These are phyloP conservation scores for Empis livida DNA, from an alignment of 2,888 invertebrate genomes.

Conservation along the genomic window DNA sequence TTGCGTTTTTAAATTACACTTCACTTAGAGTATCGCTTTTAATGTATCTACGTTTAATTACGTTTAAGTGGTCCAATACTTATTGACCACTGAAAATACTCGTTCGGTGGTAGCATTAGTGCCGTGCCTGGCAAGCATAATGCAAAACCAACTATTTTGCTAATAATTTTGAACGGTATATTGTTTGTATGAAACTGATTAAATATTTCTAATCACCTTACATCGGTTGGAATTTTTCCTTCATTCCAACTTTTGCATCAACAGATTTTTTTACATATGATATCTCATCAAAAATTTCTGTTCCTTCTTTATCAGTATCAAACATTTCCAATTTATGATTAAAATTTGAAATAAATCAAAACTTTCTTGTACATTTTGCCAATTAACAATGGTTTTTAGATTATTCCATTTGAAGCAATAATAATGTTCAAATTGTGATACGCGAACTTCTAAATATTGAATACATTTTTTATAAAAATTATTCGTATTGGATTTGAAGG, in stretches of 20 bases:
- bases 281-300: not conserved
- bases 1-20: not conserved
- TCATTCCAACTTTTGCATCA: not conserved
- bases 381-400: not conserved
- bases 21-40: not conserved
- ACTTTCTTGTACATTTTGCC: not conserved
- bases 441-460: not conserved
- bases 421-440: not conserved
- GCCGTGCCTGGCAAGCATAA: slow-evolving; percentile 8
- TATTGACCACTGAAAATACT: slow-evolving; percentile 5
- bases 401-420: not conserved
- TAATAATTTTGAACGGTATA: not conserved
- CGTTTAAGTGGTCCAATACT: slow-evolving; percentile 4
- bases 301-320: not conserved
- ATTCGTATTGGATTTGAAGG: not conserved
- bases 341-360: not conserved
- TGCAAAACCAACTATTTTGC: slow-evolving; percentile 8
- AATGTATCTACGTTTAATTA: slow-evolving; percentile 1
- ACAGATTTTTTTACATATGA: not conserved
- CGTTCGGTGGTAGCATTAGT: slow-evolving; percentile 8
- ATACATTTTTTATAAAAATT: not conserved
- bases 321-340: not conserved
- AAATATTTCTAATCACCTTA: not conserved
- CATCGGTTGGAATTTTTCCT: not conserved
- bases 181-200: not conserved